Evolutionary conservation across 92 coral and sea anemone species (phyloP).

Genomic region (Anthopleura xanthogrammica): DNA sequence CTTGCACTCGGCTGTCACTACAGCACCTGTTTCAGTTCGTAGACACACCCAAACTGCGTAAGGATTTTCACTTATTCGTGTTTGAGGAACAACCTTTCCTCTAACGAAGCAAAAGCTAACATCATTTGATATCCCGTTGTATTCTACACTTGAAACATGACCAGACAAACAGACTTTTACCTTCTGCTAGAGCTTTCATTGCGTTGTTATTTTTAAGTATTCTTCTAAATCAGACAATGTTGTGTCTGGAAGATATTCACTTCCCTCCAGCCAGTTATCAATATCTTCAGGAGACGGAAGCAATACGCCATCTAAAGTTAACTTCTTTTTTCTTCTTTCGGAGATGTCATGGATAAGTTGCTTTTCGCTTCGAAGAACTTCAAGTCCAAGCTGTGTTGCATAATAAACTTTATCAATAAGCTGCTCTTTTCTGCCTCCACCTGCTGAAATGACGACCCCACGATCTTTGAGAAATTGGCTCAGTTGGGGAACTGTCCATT

Average conservation of each 20-base stretch:
- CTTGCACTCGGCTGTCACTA: slow-evolving; percentile 35
- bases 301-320: slow-evolving; percentile 17
- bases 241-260: slow-evolving; percentile 18
- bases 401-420: not conserved
- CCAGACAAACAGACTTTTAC: slow-evolving; percentile 10
- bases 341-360: slow-evolving; percentile 17
- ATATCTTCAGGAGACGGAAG: slow-evolving; percentile 19
- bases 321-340: slow-evolving; percentile 14
- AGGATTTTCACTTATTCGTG: slow-evolving; percentile 19
- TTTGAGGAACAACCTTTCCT: slow-evolving; percentile 32
- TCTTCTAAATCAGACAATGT: slow-evolving; percentile 10
- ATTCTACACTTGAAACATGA: slow-evolving; percentile 27
- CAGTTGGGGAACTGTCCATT: too few relatives aligned
- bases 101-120: slow-evolving; percentile 17
- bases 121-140: slow-evolving; percentile 6
- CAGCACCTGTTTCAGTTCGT: not conserved
- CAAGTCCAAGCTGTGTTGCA: slow-evolving; percentile 13
- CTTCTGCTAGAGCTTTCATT: slow-evolving; percentile 3
- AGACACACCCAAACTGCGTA: slow-evolving; percentile 29
- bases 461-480: too few relatives aligned
- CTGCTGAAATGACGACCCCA: too few relatives aligned
- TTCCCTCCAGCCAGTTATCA: slow-evolving; percentile 19
- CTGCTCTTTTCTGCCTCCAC: not conserved
- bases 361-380: slow-evolving; percentile 7
- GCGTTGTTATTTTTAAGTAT: slow-evolving; percentile 14